Percentiles rank a stretch among this genome's conserved stretches.
phyloP scores from a whole-genome alignment of 2,113 vertebrate species.

The Albula glossodonta region DNA sequence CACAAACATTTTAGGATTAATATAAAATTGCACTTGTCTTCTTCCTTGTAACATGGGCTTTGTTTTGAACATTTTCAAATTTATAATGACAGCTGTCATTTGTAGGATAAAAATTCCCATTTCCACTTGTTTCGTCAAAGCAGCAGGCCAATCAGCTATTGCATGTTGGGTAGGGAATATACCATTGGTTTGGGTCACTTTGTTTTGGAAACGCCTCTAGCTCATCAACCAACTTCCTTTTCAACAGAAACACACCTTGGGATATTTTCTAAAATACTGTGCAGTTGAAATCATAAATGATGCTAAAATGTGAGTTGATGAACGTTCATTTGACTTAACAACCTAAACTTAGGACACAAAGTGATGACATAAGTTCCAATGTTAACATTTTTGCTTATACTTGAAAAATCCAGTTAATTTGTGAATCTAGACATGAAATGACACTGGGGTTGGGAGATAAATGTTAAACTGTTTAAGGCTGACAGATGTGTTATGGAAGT shows the following conservation, averaged over 20 bases:
- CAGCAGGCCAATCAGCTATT: not conserved
- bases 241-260: not conserved
- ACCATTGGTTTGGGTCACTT: not conserved
- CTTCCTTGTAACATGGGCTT: not conserved
- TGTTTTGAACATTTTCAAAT: not conserved
- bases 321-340: not conserved
- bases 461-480: conserved; percentile 15
- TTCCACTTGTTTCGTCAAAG: not conserved
- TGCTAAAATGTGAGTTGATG: not conserved
- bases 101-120: not conserved
- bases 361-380: not conserved
- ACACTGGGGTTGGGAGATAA: not conserved
- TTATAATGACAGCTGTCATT: not conserved
- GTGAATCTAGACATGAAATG: not conserved
- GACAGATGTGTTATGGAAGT: conserved; percentile 13
- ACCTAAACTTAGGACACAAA: not conserved
- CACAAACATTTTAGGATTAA: not conserved
- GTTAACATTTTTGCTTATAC: not conserved
- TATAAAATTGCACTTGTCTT: not conserved
- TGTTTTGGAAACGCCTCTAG: not conserved
- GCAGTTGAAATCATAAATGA: not conserved
- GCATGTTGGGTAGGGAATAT: not conserved
- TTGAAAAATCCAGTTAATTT: not conserved
- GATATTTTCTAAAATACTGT: not conserved
- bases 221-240: not conserved